Evolutionary conservation across 2,113 vertebrate genomes (phyloP), one percentile per base, ranked within the genome.

Genomic region (Leuciscus idus): DNA sequence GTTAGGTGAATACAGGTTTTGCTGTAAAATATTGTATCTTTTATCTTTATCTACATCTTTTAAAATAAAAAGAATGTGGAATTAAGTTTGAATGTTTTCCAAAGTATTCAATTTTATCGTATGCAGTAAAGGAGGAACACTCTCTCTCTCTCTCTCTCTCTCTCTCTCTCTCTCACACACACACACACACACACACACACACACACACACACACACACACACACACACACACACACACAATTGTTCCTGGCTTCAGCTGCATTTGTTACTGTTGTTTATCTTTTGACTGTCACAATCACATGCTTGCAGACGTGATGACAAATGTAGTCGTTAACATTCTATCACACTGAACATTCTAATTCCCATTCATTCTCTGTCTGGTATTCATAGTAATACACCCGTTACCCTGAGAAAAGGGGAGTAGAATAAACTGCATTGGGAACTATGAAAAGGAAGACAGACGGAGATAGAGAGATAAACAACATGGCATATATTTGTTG

Each of bases 321-420:
- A 68, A 66, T 66, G 26, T 66, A 26, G 30, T 66, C 64, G 33
- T 66, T 66, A 33, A n/a, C 0, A 11, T 73, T 43, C 68, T 36
- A 46, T 74, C 36, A 48, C 23, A 43, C 12, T 61, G 57, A 61
- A 23, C 77, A 43, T 43, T 62, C 55, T 80, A 7, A 19, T 80
- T 62, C 77, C 3, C 77, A 62, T 79, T 79, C 76, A 39, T 43
- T 39, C 21, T 43, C 77, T 59, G 19, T 80, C 33, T 43, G 33
- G 57, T 46, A 62, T 80, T 52, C 23, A 79, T 79, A 43, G 21
- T 33, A 91, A 8, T 83, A 92, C 9, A 75, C 87, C 15, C 90
- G 87, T 15, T 95, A 94, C 1, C 72, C 39, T 15, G 23, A 74
- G 72, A 74, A 72, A 23, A 72, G 9, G 2, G 19, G n/a, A 26